A percentile compares a stretch with the other conserved stretches of the same genome.
phyloP scores from a whole-genome alignment of 2,797 vertebrate genomes.

The Lerista edwardsae region DNA sequence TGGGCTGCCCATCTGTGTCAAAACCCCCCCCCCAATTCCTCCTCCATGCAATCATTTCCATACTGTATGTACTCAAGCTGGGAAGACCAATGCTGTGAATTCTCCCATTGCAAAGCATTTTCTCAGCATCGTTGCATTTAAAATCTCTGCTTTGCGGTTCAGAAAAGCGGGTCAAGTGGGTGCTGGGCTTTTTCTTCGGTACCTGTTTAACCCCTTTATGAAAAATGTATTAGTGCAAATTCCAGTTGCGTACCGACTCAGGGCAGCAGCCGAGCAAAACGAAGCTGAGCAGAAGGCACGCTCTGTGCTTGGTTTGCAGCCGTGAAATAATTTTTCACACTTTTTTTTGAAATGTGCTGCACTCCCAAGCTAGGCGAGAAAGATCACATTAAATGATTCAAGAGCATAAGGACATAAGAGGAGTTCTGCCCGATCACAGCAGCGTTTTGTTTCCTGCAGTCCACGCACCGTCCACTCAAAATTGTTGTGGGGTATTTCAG shows the following conservation, averaged over 20 bases:
- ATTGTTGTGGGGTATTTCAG: no score
- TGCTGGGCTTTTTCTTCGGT: rapidly evolving
- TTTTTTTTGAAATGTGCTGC: neutral
- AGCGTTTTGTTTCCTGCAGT: no score
- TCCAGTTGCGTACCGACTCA: constrained; percentile 12
- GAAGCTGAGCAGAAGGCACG: neutral
- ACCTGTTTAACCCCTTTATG: neutral
- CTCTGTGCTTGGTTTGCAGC: neutral
- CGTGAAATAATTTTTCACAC: neutral
- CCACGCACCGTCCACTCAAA: no score
- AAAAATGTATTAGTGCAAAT: constrained; percentile 33
- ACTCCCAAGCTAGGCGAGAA: neutral
- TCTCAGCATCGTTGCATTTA: neutral
- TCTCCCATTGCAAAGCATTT: neutral
- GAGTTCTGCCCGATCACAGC: no score
- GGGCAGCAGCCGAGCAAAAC: neutral
- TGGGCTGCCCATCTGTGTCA: no score
- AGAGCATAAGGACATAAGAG: neutral
- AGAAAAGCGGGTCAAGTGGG: neutral
- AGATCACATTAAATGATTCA: neutral
- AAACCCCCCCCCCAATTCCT: no score
- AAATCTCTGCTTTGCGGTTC: neutral
- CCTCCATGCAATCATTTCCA: neutral
- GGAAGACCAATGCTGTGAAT: neutral
- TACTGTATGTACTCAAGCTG: neutral